Percentiles rank a stretch among this genome's conserved stretches.
Conservation (phyloP, 2,888 invertebrate genomes). For the Archips xylosteana region DNA sequence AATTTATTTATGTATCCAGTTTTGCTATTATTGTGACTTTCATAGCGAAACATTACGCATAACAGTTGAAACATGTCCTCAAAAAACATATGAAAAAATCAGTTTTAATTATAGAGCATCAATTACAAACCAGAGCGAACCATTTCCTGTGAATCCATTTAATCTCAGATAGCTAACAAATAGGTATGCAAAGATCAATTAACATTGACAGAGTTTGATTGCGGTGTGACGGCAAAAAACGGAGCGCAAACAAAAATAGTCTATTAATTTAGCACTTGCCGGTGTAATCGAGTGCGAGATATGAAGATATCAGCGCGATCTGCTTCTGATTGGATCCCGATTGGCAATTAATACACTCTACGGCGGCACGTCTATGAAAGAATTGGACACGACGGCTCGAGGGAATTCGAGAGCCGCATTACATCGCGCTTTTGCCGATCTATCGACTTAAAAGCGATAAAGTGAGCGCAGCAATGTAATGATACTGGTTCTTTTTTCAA, state of each 20-base stretch:
- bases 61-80: not conserved
- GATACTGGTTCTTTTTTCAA: not conserved
- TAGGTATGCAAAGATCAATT: slow-evolving; percentile 30
- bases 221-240: slow-evolving; percentile 36
- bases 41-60: not conserved
- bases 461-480: not conserved
- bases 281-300: slow-evolving; percentile 60
- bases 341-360: slow-evolving; percentile 69
- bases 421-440: not conserved
- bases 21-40: not conserved
- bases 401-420: slow-evolving; percentile 1
- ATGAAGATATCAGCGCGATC: slow-evolving; percentile 76
- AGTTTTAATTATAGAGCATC: not conserved
- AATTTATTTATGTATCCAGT: no score
- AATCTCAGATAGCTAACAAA: not conserved
- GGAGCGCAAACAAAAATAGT: slow-evolving; percentile 38
- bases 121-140: not conserved
- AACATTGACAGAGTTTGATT: slow-evolving; percentile 35
- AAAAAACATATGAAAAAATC: not conserved
- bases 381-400: slow-evolving; percentile 2
- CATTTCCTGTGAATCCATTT: not conserved
- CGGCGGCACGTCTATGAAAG: slow-evolving; percentile 42
- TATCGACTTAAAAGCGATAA: not conserved
- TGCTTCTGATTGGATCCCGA: slow-evolving; percentile 72
- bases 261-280: slow-evolving; percentile 52